Conservation (phyloP, 2,797 vertebrate genomes). For the Allenopithecus nigroviridis region DNA sequence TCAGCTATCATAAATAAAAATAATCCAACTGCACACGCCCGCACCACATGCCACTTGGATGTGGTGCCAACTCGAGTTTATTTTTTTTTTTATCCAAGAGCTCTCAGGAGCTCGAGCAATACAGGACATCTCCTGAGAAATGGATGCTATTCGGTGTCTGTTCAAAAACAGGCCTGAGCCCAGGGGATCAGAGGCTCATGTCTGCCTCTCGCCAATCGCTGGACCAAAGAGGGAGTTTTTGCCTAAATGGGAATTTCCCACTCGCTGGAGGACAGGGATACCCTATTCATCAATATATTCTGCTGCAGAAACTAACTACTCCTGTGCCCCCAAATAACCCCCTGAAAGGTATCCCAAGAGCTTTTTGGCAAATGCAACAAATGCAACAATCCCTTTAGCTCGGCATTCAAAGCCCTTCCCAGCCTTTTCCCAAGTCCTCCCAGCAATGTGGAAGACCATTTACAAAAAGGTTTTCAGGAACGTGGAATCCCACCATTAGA, state of each 20-base stretch:
- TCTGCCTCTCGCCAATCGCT: neutral
- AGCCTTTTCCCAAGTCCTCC: neutral
- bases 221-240: rapidly evolving
- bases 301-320: neutral
- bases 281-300: neutral
- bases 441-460: rapidly evolving
- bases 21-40: slow-evolving; percentile 78
- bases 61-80: slow-evolving; percentile 70
- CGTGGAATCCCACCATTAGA: neutral
- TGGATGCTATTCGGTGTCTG: neutral
- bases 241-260: neutral
- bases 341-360: neutral
- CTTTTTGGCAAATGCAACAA: rapidly evolving
- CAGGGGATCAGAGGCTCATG: rapidly evolving
- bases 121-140: slow-evolving; percentile 61
- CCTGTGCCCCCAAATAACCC: too few relatives aligned
- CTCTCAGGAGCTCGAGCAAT: slow-evolving; percentile 69
- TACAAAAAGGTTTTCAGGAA: neutral
- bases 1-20: slow-evolving; percentile 87
- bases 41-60: slow-evolving; percentile 81
- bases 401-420: neutral
- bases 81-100: slow-evolving; percentile 22
- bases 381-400: neutral
- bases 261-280: too few relatives aligned
- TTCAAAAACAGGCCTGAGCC: slow-evolving; percentile 29